Evolutionary conservation across 2,888 invertebrate species (phyloP).

Genomic region (Drosophila nigricruria): DNA sequence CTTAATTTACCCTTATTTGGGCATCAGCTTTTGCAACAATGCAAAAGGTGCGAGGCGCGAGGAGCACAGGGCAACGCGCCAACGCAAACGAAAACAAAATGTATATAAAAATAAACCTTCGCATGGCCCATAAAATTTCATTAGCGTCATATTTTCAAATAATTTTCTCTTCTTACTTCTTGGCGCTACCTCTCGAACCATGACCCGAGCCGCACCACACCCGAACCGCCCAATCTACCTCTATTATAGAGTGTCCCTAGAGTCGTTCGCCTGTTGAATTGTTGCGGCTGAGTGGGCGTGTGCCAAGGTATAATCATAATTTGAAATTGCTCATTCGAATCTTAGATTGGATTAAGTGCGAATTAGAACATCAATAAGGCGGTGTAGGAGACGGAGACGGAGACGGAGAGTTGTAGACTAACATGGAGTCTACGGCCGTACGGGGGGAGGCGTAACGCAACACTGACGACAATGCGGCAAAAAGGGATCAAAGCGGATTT

Average conservation of each 20-base stretch:
- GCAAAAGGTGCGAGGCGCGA: slow-evolving; percentile 41
- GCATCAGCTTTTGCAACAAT: slow-evolving; percentile 79
- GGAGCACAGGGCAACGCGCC: slow-evolving; percentile 44
- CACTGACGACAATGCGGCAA: slow-evolving; percentile 67
- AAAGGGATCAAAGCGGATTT: slow-evolving; percentile 78
- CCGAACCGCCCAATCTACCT: slow-evolving; percentile 26
- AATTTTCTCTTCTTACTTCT: slow-evolving; percentile 71
- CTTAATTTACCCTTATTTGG: slow-evolving; percentile 80
- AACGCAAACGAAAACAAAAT: slow-evolving; percentile 69
- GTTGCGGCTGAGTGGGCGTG: slow-evolving; percentile 75
- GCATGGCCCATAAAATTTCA: slow-evolving; percentile 82
- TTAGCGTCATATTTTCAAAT: slow-evolving; percentile 81
- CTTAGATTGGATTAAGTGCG: slow-evolving; percentile 82
- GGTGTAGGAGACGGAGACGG: slow-evolving; percentile 19
- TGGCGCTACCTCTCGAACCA: slow-evolving; percentile 47
- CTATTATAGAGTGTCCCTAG: slow-evolving; percentile 61
- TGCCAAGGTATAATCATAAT: slow-evolving; percentile 80
- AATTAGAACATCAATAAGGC: slow-evolving; percentile 82
- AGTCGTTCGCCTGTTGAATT: slow-evolving; percentile 42
- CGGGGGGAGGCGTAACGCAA: slow-evolving; percentile 66
- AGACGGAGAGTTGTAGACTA: background rate
- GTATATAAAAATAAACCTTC: slow-evolving; percentile 76
- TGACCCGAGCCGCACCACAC: slow-evolving; percentile 33
- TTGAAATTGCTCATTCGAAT: slow-evolving; percentile 82
- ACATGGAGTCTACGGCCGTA: background rate